Conservation (phyloP, 2,113 vertebrate genomes). For the Halcyon malimbica region DNA sequence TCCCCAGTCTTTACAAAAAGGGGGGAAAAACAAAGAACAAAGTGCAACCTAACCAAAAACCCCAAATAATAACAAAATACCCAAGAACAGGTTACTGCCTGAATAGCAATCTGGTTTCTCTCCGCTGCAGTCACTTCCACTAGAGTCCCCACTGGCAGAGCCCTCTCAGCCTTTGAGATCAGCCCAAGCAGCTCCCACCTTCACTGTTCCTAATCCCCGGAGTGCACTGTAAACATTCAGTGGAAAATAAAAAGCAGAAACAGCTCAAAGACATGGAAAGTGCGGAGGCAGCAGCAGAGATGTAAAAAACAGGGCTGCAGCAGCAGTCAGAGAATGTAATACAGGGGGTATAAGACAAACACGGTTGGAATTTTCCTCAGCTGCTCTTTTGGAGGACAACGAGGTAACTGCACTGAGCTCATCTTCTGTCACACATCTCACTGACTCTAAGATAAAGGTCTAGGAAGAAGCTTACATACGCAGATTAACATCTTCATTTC, state of each 20-base stretch:
- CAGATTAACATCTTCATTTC: background rate
- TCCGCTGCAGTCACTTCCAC: background rate
- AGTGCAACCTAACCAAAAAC: background rate
- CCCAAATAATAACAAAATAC: background rate
- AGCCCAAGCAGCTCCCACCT: background rate
- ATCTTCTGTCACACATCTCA: background rate
- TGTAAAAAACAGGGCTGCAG: background rate
- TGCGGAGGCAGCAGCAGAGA: background rate
- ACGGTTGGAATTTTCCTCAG: background rate
- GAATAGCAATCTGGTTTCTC: background rate
- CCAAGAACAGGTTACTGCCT: rapidly evolving
- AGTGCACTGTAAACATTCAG: background rate
- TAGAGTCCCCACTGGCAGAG: background rate
- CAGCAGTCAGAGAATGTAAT: background rate
- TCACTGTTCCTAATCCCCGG: rapidly evolving
- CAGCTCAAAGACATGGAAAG: background rate
- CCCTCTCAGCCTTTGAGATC: background rate
- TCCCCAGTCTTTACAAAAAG: background rate
- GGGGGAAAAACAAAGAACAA: background rate
- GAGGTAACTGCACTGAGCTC: background rate
- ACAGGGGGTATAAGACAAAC: background rate
- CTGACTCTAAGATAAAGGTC: background rate
- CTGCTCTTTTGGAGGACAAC: background rate
- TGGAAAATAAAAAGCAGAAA: background rate
- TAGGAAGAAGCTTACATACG: background rate